Base-by-base conservation (phyloP, 2,888 invertebrate species). In the Drosophila peninsularis region DNA sequence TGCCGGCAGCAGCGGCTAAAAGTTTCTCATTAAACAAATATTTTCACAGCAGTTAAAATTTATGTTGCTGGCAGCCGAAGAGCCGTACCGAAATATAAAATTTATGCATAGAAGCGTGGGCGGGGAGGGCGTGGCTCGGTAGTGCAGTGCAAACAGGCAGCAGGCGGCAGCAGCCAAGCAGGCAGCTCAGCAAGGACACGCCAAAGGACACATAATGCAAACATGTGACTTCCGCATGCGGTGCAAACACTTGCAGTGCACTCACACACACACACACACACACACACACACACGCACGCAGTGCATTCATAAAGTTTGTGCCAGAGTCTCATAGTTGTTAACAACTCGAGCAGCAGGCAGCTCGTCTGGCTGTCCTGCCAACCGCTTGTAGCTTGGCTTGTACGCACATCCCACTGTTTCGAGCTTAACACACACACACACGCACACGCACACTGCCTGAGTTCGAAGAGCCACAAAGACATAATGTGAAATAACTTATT, bases 11-110 rank as follows among this genome's bases (percentile, higher is more conserved):
- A 17, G 10, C 75, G 78, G 68, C 90, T 86, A 80, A 88, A 90
- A 89, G 89, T 89, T 87, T 89, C 90, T 89, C 90, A 90, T 85
- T 85, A 90, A 90, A 89, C 88, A 90, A 85, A 85, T 85, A 85
- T 85, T 85, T 85, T 84, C 90, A 86, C 84, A 88, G 90, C 88
- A 84, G 81, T 64, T 85, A 73, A 89, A 90, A 85, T 85, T 90
- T 88, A 85, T 85, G 84, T 75, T 75, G 74, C 73, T 37, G 55
- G 60, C 85, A 39, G 39, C 27, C 50, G 41, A 32, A 55, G 36
- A 42, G 17, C 11, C 57, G 49, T 62, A 55, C 55, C 57, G 52
- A 79, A 88, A 88, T 85, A 79, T 88, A 85, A 73, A 82, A 73
- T 78, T 71, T 81, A 81, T 82, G 81, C 73, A 80, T 65, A 60